Conservation (phyloP, 2,797 vertebrate genomes). For the Propithecus deckenii region DNA sequence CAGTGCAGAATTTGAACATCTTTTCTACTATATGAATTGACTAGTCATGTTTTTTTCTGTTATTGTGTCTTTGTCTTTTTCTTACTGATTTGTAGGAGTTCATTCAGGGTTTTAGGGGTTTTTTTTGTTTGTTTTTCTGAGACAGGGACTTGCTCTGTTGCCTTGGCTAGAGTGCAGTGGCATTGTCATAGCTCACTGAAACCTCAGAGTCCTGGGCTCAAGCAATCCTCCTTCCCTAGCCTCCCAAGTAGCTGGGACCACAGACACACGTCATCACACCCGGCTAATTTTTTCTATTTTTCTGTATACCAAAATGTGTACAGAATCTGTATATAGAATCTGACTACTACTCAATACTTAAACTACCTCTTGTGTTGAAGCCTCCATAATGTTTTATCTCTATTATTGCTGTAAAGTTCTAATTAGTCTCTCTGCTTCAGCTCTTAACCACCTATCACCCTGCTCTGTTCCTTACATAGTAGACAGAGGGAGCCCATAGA, state of each 20-base stretch:
- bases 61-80: background rate
- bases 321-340: background rate
- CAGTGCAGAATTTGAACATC: background rate
- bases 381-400: background rate
- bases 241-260: background rate
- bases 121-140: background rate
- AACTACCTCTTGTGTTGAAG: background rate
- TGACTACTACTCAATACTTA: background rate
- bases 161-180: background rate
- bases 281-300: background rate
- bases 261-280: background rate
- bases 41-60: background rate
- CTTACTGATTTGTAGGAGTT: background rate
- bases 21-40: constrained; percentile 12
- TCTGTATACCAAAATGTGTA: background rate
- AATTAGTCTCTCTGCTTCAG: background rate
- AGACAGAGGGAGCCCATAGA: background rate
- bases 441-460: background rate
- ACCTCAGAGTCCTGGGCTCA: background rate
- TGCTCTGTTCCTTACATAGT: background rate
- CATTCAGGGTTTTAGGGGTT: background rate
- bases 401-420: background rate
- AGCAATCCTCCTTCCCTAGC: background rate
- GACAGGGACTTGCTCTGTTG: background rate
- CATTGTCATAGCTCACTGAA: background rate